phyloP scores from a whole-genome alignment of 2,888 invertebrate species.

The Augochlorella aurata region DNA sequence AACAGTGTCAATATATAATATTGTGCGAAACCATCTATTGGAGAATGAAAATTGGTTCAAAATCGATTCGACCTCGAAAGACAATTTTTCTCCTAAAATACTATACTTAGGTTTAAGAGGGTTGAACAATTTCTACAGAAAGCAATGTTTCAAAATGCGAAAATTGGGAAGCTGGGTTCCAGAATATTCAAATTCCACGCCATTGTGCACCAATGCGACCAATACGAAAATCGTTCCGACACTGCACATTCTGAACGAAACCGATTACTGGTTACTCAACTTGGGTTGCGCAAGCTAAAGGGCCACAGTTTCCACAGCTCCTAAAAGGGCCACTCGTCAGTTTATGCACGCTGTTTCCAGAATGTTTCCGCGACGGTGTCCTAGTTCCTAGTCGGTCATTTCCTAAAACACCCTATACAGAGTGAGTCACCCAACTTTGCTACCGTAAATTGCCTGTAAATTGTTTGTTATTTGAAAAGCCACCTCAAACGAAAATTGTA shows the following conservation, averaged over 20 bases:
- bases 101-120: background rate
- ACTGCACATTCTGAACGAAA: background rate
- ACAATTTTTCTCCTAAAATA: too few relatives aligned
- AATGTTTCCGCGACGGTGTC: background rate
- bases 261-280: conserved; percentile 4
- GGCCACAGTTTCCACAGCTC: background rate
- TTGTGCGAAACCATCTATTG: background rate
- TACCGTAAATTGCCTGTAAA: background rate
- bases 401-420: conserved; percentile 14
- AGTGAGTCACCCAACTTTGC: background rate
- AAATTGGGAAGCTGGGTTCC: background rate
- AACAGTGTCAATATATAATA: background rate
- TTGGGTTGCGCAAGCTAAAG: background rate
- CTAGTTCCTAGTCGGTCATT: background rate
- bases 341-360: conserved; percentile 3
- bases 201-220: background rate
- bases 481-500: background rate
- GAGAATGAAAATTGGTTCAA: background rate
- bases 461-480: background rate
- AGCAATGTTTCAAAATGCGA: background rate
- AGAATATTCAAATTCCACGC: background rate
- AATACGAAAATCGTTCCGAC: conserved; percentile 1
- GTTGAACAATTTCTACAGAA: background rate
- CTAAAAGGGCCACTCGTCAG: conserved; percentile 6
- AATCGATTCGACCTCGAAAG: too few relatives aligned